Base-by-base conservation (phyloP, 2,888 invertebrate species). In the Papilio elwesi region DNA sequence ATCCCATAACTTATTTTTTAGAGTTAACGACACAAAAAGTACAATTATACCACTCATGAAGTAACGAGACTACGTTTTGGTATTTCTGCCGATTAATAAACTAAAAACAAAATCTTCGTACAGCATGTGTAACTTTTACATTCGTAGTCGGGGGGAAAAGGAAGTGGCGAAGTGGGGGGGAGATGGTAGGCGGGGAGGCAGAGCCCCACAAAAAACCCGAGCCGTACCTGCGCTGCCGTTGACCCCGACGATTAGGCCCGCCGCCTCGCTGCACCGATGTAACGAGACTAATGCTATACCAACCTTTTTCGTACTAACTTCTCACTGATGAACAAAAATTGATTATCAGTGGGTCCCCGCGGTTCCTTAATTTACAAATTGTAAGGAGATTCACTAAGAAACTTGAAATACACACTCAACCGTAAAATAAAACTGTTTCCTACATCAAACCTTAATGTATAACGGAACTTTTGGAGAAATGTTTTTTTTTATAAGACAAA, bases 161-260 rank as follows among this genome's bases (percentile, higher is more conserved):
- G 85, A 79, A 78, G 79, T 78, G 76, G 76, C 76, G 74, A 81
- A 78, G 79, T 76, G 79, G 80, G 78, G 83, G 78, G 77, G 78
- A 76, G 78, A 75, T 76, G 79, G 75, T 77, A 84, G 78, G 79
- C 77, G 79, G 78, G 81, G 78, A 79, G 81, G 81, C 78, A 76
- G 79, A 80, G 77, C 81, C 79, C n/a, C 81, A 79, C 90, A 90
- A 91, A 92, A 90, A 86, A 83, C 85, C 81, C 76, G 85, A 83
- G 83, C 82, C 85, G 85, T 92, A 92, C 92, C 92, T 92, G 92
- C 84, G 80, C 89, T 87, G 92, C 87, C 92, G 88, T 91, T 92
- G 92, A 92, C 91, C 90, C 86, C 87, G 83, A 80, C 87, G 88
- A 90, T 90, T 89, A 89, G 88, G 83, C 82, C 81, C 85, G 86